These are phyloP conservation scores for Stratiomys singularior DNA, from an alignment of 2,888 invertebrate species.

Conservation along the genomic window DNA sequence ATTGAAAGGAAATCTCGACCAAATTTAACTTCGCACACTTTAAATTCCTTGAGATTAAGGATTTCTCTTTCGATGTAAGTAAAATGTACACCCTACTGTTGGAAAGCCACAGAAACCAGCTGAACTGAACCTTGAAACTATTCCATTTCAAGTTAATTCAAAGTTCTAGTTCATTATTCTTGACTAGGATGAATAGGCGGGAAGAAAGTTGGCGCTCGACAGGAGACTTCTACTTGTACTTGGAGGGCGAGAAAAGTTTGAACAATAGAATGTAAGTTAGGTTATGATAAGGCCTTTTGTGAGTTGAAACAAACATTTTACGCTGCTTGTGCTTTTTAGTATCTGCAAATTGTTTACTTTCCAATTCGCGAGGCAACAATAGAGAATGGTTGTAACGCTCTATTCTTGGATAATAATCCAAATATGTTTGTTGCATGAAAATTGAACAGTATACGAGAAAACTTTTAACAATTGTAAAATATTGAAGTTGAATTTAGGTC, in stretches of 20 bases:
- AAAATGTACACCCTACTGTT: neutral
- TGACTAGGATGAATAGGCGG: conserved; percentile 17
- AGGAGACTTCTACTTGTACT: neutral
- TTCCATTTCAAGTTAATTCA: conserved; percentile 48
- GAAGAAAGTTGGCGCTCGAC: neutral
- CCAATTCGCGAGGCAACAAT: neutral
- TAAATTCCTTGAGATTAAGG: conserved; percentile 2
- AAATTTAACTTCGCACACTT: conserved; percentile 9
- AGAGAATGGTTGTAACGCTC: neutral
- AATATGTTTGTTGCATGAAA: too few relatives aligned
- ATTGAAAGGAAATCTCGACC: neutral
- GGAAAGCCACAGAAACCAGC: conserved; percentile 47
- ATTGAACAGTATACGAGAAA: neutral
- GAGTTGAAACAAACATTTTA: conserved; percentile 48
- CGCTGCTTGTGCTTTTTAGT: conserved; percentile 29
- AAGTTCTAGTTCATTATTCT: conserved; percentile 47
- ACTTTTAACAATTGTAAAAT: neutral
- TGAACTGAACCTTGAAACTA: conserved; percentile 48
- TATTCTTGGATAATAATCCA: neutral
- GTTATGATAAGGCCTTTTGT: conserved; percentile 49
- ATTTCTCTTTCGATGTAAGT: neutral
- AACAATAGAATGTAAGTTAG: conserved; percentile 47
- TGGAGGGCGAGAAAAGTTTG: neutral
- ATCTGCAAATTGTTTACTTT: conserved; percentile 47
- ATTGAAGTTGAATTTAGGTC: neutral